Percentiles rank a stretch among this genome's conserved stretches.
These are phyloP conservation scores for Lamellibrachia satsuma DNA, from an alignment of 2,888 invertebrate species.

Conservation along the genomic window DNA sequence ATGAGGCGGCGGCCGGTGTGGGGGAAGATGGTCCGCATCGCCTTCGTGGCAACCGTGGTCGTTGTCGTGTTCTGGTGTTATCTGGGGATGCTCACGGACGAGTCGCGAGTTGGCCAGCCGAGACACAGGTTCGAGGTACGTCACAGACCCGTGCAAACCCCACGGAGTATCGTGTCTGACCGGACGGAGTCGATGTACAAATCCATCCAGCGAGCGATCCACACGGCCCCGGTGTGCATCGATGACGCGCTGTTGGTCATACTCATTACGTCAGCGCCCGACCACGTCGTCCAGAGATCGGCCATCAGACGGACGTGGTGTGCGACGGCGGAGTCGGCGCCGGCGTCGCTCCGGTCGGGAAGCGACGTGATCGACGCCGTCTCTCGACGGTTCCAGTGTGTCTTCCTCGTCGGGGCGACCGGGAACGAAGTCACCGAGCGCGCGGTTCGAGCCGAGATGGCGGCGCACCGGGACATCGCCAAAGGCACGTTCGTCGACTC, in stretches of 20 bases:
- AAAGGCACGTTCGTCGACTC: conserved; percentile 58
- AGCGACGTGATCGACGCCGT: not conserved
- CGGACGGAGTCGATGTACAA: not conserved
- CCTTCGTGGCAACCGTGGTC: not conserved
- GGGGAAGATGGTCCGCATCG: not conserved
- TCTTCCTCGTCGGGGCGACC: conserved; percentile 8
- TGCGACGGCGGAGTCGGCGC: not conserved
- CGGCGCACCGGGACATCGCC: conserved; percentile 51
- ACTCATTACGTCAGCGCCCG: conserved; percentile 13
- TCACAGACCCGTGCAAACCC: not conserved
- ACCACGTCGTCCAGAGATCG: not conserved
- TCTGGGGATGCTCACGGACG: not conserved
- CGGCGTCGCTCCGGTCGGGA: not conserved
- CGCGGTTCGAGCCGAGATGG: conserved; percentile 14
- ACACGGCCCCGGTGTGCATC: not conserved
- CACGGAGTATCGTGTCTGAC: not conserved
- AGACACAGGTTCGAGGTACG: not conserved
- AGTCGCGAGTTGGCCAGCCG: not conserved
- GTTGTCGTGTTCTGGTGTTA: not conserved
- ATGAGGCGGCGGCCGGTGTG: not conserved
- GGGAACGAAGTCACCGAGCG: not conserved
- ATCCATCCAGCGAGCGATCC: not conserved
- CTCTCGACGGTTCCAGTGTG: not conserved
- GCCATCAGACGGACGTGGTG: conserved; percentile 18
- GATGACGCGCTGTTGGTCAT: not conserved